These are phyloP conservation scores for Manacus vitellinus DNA, from an alignment of 2,113 vertebrate species.

Conservation along the genomic window DNA sequence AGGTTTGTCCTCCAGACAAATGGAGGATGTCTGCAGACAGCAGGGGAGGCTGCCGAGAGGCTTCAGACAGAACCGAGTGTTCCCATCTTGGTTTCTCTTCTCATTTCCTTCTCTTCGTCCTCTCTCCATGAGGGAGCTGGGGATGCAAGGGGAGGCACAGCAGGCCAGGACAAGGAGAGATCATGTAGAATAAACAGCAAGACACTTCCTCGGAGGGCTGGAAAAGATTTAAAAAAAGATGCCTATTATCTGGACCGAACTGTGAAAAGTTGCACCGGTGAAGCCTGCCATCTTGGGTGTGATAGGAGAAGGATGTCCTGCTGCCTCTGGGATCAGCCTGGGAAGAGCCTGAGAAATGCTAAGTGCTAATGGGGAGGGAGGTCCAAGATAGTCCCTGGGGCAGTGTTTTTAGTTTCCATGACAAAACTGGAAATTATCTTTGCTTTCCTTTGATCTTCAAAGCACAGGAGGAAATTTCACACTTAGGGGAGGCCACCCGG, in stretches of 20 bases:
- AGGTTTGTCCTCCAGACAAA: background rate
- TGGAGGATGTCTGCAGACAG: background rate
- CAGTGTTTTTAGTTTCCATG: background rate
- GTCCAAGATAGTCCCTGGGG: background rate
- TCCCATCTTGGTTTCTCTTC: background rate
- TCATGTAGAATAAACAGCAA: background rate
- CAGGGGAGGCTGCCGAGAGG: background rate
- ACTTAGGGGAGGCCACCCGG: background rate
- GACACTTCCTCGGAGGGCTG: background rate
- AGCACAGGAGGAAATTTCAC: slow-evolving; percentile 17
- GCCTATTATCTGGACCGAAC: background rate
- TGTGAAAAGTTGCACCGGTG: background rate
- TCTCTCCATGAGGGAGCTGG: background rate
- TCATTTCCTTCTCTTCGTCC: background rate
- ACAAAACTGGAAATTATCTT: slow-evolving; percentile 24
- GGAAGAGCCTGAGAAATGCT: background rate
- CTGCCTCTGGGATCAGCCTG: background rate
- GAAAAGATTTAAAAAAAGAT: background rate
- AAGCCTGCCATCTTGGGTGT: background rate
- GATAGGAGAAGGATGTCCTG: background rate
- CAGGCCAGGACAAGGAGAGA: background rate
- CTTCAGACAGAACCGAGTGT: background rate
- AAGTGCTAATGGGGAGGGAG: background rate
- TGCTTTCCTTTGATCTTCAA: slow-evolving; percentile 48
- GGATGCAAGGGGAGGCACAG: background rate